Evolutionary conservation across 2,113 vertebrate species (phyloP).

Genomic region (Halcyon malimbica): DNA sequence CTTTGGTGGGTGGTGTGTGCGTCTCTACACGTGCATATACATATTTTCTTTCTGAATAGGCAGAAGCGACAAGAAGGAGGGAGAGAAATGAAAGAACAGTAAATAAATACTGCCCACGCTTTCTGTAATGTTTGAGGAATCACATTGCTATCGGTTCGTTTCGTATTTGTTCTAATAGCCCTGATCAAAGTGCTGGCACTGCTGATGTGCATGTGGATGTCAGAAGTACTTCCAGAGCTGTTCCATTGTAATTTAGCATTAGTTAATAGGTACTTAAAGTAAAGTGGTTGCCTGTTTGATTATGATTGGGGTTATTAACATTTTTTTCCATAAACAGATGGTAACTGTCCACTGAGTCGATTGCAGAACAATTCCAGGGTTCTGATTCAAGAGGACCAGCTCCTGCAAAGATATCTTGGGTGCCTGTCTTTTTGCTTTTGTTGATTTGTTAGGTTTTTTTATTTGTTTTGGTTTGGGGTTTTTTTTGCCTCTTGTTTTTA

Average conservation of each 20-base stretch:
- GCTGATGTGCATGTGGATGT: conserved; percentile 62
- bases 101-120: background rate
- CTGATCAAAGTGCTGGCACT: conserved; percentile 51
- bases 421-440: background rate
- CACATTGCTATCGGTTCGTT: background rate
- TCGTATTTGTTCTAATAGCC: conserved; percentile 36
- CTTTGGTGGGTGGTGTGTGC: background rate
- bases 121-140: background rate
- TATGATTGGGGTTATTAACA: conserved; percentile 73
- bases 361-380: conserved; percentile 53
- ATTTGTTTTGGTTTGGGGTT: background rate
- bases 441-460: background rate
- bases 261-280: conserved; percentile 75
- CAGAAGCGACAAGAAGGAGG: background rate
- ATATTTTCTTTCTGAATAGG: background rate
- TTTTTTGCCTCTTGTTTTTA: background rate
- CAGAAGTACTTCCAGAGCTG: conserved; percentile 60
- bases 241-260: conserved; percentile 71
- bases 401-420: conserved; percentile 14
- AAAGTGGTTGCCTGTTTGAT: conserved; percentile 75
- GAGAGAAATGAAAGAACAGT: background rate
- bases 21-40: background rate
- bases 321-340: conserved; percentile 75
- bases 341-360: conserved; percentile 55
- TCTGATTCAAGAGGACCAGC: conserved; percentile 50